phyloP scores from a whole-genome alignment of 2,113 vertebrate genomes.

The Hipposideros armiger region DNA sequence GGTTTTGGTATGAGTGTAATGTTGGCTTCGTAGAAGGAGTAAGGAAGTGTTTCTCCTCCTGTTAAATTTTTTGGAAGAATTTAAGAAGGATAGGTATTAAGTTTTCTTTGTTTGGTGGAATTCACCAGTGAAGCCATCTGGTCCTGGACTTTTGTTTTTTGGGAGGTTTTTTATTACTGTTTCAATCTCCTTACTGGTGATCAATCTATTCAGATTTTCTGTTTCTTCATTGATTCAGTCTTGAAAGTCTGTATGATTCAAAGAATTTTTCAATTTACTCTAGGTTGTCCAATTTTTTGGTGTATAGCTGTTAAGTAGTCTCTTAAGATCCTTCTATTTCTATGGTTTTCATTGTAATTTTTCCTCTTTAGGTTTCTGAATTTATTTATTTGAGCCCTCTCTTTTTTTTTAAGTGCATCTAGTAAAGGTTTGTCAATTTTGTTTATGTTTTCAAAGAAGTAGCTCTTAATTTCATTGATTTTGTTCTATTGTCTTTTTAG shows the following conservation, averaged over 20 bases:
- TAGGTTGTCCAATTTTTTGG: neutral
- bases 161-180: neutral
- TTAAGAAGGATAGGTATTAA: neutral
- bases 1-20: neutral
- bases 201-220: neutral
- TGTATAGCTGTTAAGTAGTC: neutral
- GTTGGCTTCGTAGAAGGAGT: neutral
- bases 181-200: neutral
- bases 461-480: neutral
- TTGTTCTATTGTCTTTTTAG: too few species aligned
- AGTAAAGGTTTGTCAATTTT: neutral
- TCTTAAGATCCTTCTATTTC: neutral
- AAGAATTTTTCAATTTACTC: neutral
- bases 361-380: neutral
- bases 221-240: neutral
- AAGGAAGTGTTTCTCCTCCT: neutral
- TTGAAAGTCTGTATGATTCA: neutral
- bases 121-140: neutral
- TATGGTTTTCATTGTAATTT: neutral
- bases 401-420: neutral
- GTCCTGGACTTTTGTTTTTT: neutral
- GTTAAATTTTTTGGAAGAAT: neutral
- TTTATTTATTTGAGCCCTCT: neutral
- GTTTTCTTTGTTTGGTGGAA: neutral
- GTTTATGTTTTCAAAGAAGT: neutral